These are phyloP conservation scores for Meta bourneti DNA, from an alignment of 2,888 invertebrate species.

Conservation along the genomic window DNA sequence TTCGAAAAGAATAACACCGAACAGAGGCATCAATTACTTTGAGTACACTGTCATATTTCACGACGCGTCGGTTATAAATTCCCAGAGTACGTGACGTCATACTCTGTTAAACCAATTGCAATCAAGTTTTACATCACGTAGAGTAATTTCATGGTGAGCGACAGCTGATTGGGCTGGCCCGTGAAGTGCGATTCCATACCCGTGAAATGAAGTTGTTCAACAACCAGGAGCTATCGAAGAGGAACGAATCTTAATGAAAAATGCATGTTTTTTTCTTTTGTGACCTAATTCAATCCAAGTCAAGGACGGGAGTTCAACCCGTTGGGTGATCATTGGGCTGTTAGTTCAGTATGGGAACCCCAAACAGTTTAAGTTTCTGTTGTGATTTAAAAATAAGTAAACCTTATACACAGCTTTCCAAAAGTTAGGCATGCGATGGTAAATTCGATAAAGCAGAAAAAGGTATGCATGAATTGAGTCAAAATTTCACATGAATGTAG, in stretches of 20 bases:
- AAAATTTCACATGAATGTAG: no score
- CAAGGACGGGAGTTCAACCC: not conserved
- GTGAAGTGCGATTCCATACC: not conserved
- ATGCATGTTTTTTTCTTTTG: not conserved
- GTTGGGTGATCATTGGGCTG: no score
- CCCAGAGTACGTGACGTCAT: not conserved
- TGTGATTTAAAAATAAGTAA: not conserved
- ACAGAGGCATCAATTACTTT: not conserved
- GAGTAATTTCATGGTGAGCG: not conserved
- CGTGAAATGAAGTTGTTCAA: not conserved
- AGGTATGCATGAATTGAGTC: no score
- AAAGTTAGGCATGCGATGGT: no score
- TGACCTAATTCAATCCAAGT: not conserved
- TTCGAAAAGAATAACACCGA: not conserved
- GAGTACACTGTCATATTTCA: not conserved
- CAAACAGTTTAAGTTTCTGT: not conserved
- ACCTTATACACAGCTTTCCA: no score
- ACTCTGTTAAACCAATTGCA: not conserved
- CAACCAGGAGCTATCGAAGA: not conserved
- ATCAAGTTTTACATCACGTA: slow-evolving; percentile 1
- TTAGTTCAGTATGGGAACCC: no score
- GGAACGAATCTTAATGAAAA: not conserved
- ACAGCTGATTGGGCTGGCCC: not conserved
- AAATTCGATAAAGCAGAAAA: no score
- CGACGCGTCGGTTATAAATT: not conserved